Evolutionary conservation across 35 echinoderm and acorn worm species (phyloP), one percentile per base, ranked within the genome.

Genomic region (Stichopus chloronotus): DNA sequence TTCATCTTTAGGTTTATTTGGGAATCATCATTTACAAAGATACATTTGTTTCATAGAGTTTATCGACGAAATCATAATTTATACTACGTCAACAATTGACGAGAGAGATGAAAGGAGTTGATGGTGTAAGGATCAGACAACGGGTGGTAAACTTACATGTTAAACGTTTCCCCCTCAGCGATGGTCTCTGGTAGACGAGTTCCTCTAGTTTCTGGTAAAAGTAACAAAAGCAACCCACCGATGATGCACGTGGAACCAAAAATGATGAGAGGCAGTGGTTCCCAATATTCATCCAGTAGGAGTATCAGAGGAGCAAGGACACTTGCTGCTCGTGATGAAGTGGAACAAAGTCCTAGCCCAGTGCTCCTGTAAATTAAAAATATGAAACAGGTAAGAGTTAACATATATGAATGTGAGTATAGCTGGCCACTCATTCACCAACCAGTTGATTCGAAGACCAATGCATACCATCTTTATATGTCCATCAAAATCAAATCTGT

Each of bases 141-240:
- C 30, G 30, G 30, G 3, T 1, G 30, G 17, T 65, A 17, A 65
- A 86, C 82, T 55, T 86, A 86, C 82, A 86, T 56, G 8, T 21
- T 54, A 52, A 86, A 86, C 25, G 56, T 21, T 58, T 94, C 93
- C 13, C 88, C 88, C 10, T 94, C 93, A 85, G 16, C 78, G 6
- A 94, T 17, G 8, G 93, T 91, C 16, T 94, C 93, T 13, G 93
- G 93, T 11, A 94, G 25, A 16, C 54, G 78, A 53, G n/a, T 57
- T 12, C 93, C 93, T 55, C 89, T 83, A 52, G 93, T 94, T 24
- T 94, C 93, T 12, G 93, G 93, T 55, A 94, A 88, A 72, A 94
- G 91, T 5, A 94, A 43, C 1, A 79, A 88, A 8, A 94, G 59
- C 10, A 91, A 19, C 4, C 93, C 93, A 56, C 72, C 93, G 5